Conservation (phyloP, 2,113 vertebrate genomes). For the Notechis scutatus region DNA sequence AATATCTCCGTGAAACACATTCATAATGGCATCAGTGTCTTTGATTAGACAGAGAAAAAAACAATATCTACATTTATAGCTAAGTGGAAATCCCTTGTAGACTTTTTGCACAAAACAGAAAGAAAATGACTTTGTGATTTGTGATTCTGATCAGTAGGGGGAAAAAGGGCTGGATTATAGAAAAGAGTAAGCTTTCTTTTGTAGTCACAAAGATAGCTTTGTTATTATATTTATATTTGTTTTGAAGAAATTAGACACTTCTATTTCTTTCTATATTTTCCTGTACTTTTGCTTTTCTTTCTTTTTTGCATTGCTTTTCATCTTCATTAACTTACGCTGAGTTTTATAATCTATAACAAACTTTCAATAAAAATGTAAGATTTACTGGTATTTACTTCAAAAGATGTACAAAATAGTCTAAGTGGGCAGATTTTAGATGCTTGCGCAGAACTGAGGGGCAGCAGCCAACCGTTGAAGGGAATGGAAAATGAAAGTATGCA, state of each 20-base stretch:
- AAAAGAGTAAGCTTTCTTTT: neutral
- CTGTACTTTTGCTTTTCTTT: neutral
- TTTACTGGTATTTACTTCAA: neutral
- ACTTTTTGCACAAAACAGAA: neutral
- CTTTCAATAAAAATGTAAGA: neutral
- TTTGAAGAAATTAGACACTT: neutral
- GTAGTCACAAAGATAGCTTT: neutral
- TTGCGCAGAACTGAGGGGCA: neutral
- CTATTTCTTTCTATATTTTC: neutral
- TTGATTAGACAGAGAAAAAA: neutral
- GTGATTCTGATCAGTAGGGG: neutral
- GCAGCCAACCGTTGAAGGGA: neutral
- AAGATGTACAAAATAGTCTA: neutral
- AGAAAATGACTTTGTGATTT: neutral
- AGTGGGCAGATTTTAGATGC: neutral
- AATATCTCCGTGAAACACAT: neutral
- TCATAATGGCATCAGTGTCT: neutral
- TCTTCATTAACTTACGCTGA: neutral
- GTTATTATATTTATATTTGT: neutral
- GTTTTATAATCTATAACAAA: neutral
- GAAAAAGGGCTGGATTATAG: neutral
- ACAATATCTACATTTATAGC: neutral
- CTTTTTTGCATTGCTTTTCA: neutral
- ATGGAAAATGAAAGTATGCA: neutral
- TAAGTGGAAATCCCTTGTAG: neutral